Conservation (phyloP, 2,888 invertebrate species). For the Julus scandinavius region DNA sequence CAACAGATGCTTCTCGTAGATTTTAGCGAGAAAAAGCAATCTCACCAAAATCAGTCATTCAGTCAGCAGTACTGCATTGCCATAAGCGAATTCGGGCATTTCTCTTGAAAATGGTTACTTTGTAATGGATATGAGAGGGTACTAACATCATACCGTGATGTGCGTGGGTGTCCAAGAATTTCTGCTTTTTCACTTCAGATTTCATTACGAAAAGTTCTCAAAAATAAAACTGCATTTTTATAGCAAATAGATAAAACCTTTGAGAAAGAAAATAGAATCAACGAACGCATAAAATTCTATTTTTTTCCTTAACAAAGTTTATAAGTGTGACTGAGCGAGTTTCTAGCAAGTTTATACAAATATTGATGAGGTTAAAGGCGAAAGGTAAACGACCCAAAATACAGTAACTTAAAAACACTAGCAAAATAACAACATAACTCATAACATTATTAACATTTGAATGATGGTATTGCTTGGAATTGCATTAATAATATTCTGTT, state of each 20-base stretch:
- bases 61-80: neutral
- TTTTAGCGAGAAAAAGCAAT: constrained; percentile 13
- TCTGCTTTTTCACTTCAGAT: constrained; percentile 19
- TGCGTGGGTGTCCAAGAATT: neutral
- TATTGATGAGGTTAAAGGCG: neutral
- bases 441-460: no score
- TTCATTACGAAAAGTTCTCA: constrained; percentile 12
- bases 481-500: no score
- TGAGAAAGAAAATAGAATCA: constrained; percentile 30
- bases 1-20: neutral
- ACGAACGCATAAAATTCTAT: constrained; percentile 12
- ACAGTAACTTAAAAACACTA: neutral
- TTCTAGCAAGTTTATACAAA: neutral
- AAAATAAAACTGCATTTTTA: constrained; percentile 17
- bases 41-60: constrained; percentile 27
- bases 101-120: constrained; percentile 1
- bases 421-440: neutral
- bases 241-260: constrained; percentile 8
- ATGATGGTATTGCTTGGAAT: no score
- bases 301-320: neutral
- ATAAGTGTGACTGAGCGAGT: neutral
- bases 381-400: neutral
- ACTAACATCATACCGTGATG: neutral
- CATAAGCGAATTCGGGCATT: neutral
- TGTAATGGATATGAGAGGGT: neutral